Evolutionary conservation across 2,113 vertebrate genomes (phyloP).

Genomic region (Xiphophorus maculatus): DNA sequence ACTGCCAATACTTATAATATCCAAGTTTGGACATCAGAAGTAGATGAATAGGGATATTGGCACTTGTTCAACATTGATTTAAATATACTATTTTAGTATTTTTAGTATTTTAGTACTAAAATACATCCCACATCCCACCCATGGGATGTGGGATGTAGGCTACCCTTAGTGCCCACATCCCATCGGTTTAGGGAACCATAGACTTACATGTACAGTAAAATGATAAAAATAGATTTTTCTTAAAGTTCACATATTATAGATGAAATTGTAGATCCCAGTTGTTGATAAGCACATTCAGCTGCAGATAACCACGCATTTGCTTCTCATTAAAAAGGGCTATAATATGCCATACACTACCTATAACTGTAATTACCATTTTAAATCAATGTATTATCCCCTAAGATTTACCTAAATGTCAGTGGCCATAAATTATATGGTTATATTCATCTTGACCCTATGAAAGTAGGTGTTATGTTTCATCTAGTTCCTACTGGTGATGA

Average conservation of each 20-base stretch:
- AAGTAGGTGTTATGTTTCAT: constrained; percentile 70
- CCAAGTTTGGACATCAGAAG: neutral
- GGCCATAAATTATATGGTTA: constrained; percentile 48
- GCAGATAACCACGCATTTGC: neutral
- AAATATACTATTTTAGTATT: neutral
- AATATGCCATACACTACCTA: neutral
- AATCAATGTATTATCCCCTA: constrained; percentile 29
- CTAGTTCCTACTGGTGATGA: constrained; percentile 81
- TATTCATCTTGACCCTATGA: constrained; percentile 31
- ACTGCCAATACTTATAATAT: too few species aligned
- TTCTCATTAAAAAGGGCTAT: neutral
- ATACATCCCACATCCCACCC: too few species aligned
- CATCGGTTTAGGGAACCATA: neutral
- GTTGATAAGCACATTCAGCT: neutral
- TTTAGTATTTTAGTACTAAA: neutral
- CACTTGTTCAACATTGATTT: neutral
- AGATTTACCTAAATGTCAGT: constrained; percentile 13
- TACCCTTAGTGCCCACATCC: neutral
- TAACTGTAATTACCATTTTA: constrained; percentile 15
- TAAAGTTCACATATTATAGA: neutral
- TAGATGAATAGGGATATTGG: neutral
- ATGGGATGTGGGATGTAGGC: too few species aligned
- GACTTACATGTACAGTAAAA: too few species aligned
- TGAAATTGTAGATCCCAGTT: neutral
- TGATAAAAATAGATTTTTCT: too few species aligned